phyloP scores from a whole-genome alignment of 1,140 invertebrate species.

The Meloidogyne floridensis region DNA sequence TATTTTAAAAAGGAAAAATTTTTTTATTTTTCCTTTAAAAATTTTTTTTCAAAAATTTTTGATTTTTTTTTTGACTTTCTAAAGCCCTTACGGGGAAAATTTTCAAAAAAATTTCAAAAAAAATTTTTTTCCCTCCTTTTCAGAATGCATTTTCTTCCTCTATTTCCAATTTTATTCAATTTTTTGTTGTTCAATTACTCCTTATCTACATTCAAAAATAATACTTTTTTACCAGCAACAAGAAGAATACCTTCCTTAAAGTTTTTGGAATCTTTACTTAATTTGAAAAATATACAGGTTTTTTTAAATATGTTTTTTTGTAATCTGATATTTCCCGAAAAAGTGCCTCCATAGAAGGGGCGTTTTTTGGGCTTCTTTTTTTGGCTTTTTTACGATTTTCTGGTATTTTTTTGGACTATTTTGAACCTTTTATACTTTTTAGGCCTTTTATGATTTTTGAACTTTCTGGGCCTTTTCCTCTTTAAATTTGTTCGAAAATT shows the following conservation, averaged over 20 bases:
- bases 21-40: not conserved
- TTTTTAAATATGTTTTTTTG: not conserved
- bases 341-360: too few species aligned
- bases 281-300: constrained; percentile 36
- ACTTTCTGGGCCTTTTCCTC: too few species aligned
- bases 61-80: not conserved
- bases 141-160: not conserved
- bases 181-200: constrained; percentile 12
- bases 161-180: not conserved
- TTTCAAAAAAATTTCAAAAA: not conserved
- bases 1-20: too few species aligned
- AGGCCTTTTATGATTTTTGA: too few species aligned
- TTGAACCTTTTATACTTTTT: too few species aligned
- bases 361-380: too few species aligned
- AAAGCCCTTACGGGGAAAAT: too few species aligned
- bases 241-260: constrained; percentile 29
- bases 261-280: constrained; percentile 47
- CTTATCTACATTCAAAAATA: not conserved
- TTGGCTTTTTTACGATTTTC: too few species aligned
- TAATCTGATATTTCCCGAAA: too few species aligned
- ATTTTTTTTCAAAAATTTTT: not conserved
- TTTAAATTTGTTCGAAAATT: too few species aligned
- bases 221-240: not conserved
- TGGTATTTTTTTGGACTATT: too few species aligned
- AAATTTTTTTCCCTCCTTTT: not conserved